Percentiles rank a stretch among this genome's conserved stretches.
Evolutionary conservation across 2,797 vertebrate genomes (phyloP).

Genomic region (Decapterus maruadsi): DNA sequence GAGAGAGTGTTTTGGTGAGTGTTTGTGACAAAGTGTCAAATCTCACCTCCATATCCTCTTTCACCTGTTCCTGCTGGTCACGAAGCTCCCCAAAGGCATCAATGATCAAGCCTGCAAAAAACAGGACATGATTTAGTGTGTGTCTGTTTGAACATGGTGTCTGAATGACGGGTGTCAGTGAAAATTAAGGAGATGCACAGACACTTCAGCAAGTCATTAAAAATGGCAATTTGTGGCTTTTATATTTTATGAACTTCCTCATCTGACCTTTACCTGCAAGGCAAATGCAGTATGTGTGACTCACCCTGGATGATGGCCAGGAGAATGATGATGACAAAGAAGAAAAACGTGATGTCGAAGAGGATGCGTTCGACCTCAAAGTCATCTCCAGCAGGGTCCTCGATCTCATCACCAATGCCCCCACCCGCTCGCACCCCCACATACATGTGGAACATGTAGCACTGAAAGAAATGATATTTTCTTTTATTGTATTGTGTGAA

Average conservation of each 20-base stretch:
- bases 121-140: conserved; percentile 3
- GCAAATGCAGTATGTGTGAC: conserved; percentile 8
- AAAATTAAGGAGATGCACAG: conserved; percentile 29
- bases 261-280: background rate
- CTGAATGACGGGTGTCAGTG: conserved; percentile 20
- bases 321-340: conserved; percentile 88
- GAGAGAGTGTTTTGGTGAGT: background rate
- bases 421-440: conserved; percentile 86
- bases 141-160: conserved; percentile 1
- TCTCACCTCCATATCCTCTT: conserved; percentile 86
- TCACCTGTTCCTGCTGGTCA: conserved; percentile 87
- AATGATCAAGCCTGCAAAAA: conserved; percentile 83
- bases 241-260: background rate
- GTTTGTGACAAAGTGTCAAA: background rate
- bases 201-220: conserved; percentile 40
- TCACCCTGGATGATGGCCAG: conserved; percentile 88
- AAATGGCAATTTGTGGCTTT: background rate
- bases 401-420: conserved; percentile 86
- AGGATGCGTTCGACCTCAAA: conserved; percentile 84
- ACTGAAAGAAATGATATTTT: conserved; percentile 66
- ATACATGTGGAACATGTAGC: conserved; percentile 89
- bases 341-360: conserved; percentile 88
- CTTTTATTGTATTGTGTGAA: background rate
- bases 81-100: conserved; percentile 87
- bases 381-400: conserved; percentile 86